A percentile compares a stretch with the other conserved stretches of the same genome.
Evolutionary conservation across 2,888 invertebrate genomes (phyloP).

Genomic region (Hypomecis punctinalis): DNA sequence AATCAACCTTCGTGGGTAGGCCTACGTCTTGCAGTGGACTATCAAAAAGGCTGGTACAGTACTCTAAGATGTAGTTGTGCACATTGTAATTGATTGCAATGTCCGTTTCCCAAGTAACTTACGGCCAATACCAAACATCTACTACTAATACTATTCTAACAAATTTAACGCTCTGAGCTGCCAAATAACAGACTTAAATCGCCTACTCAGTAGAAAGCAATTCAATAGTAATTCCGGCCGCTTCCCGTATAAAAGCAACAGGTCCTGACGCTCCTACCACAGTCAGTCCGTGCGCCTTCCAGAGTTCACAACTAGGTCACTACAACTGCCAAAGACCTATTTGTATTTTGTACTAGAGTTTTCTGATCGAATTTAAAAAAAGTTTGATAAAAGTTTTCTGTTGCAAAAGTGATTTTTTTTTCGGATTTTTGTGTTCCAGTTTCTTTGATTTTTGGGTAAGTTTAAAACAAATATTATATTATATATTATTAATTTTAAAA

Average conservation of each 20-base stretch:
- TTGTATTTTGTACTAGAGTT: background rate
- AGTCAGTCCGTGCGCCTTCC: conserved; percentile 10
- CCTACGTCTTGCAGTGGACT: too few relatives aligned
- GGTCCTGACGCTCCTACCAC: background rate
- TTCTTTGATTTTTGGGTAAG: conserved; percentile 8
- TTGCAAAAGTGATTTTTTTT: background rate
- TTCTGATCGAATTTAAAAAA: background rate
- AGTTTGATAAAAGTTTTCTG: background rate
- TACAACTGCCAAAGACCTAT: too few relatives aligned
- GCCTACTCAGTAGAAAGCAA: background rate
- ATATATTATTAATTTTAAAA: too few relatives aligned
- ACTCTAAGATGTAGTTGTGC: too few relatives aligned
- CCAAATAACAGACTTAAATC: background rate
- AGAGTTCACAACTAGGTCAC: background rate
- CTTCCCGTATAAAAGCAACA: conserved; percentile 10
- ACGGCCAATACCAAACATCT: too few relatives aligned
- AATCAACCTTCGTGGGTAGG: too few relatives aligned
- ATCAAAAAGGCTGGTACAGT: too few relatives aligned
- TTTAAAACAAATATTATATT: too few relatives aligned
- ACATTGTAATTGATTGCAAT: too few relatives aligned
- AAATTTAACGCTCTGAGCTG: background rate
- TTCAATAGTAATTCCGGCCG: too few relatives aligned
- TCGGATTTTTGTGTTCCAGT: conserved; percentile 6
- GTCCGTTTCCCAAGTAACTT: too few relatives aligned
- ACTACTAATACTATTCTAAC: too few relatives aligned